Percentiles rank a stretch among this genome's conserved stretches.
Conservation (phyloP, 2,888 invertebrate genomes). For the Bugula neritina region DNA sequence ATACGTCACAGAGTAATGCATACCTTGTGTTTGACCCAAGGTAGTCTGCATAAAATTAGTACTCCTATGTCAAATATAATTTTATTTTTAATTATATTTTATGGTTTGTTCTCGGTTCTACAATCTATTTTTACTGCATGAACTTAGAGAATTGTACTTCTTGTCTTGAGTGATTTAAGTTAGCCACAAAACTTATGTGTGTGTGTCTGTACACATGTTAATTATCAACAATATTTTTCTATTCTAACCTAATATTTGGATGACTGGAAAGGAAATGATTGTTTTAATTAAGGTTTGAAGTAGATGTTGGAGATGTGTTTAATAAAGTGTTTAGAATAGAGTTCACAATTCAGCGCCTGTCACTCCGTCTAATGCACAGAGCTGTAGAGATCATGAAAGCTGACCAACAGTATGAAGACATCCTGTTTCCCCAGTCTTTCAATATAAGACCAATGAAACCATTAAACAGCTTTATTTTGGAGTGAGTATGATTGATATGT, state of each 20-base stretch:
- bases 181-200: no score
- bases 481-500: neutral
- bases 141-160: no score
- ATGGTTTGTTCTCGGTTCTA: no score
- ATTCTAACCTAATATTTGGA: no score
- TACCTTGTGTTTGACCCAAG: slow-evolving; percentile 18
- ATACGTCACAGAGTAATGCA: slow-evolving; percentile 22
- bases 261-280: no score
- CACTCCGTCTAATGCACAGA: slow-evolving; percentile 16
- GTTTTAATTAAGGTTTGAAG: slow-evolving; percentile 20
- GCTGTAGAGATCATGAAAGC: slow-evolving; percentile 13
- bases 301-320: neutral
- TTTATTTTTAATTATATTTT: no score
- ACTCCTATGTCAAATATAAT: no score
- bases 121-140: no score
- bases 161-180: no score
- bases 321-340: neutral
- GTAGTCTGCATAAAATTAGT: no score
- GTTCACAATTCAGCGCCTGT: slow-evolving; percentile 10
- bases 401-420: neutral
- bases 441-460: neutral
- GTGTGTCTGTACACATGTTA: no score
- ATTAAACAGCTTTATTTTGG: neutral
- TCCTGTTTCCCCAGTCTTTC: neutral
- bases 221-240: no score